Conservation (phyloP, 2,888 invertebrate species). For the Hemicrepidius hirtus region DNA sequence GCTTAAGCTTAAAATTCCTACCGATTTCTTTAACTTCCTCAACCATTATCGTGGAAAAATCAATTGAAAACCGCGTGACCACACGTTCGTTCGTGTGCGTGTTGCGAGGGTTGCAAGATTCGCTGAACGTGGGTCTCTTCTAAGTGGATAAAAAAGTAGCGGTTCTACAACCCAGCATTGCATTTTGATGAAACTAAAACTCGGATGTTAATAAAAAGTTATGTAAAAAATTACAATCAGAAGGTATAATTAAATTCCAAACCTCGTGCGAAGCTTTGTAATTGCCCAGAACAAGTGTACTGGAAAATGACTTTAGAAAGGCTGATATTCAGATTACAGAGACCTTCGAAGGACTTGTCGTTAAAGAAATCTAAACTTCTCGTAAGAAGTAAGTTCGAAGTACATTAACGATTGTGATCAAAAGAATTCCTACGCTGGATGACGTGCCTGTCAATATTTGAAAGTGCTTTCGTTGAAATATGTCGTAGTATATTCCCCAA, state of each 20-base stretch:
- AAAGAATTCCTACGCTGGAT: constrained; percentile 7
- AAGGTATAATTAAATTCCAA: constrained; percentile 18
- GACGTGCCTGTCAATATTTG: constrained; percentile 42
- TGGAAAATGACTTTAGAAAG: not conserved
- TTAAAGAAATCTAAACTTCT: not conserved
- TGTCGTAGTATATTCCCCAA: constrained; percentile 40
- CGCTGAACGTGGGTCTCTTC: constrained; percentile 53
- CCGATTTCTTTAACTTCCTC: constrained; percentile 31
- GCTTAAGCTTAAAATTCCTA: constrained; percentile 16
- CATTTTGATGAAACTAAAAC: constrained; percentile 30
- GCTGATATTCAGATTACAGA: not conserved
- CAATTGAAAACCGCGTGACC: constrained; percentile 53
- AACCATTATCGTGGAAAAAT: constrained; percentile 52
- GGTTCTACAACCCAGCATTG: constrained; percentile 15
- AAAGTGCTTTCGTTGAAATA: constrained; percentile 32
- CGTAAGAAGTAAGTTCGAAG: constrained; percentile 18
- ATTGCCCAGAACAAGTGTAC: not conserved
- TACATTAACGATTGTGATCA: constrained; percentile 32
- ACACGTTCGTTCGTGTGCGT: constrained; percentile 52
- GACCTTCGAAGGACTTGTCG: too few relatives aligned
- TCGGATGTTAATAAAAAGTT: constrained; percentile 12
- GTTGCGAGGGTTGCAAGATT: constrained; percentile 49
- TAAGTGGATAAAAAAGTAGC: constrained; percentile 47
- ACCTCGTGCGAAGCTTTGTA: not conserved
- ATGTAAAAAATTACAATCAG: constrained; percentile 2